Evolutionary conservation across 1,140 invertebrate genomes (phyloP).

Genomic region (Papilio xuthus): DNA sequence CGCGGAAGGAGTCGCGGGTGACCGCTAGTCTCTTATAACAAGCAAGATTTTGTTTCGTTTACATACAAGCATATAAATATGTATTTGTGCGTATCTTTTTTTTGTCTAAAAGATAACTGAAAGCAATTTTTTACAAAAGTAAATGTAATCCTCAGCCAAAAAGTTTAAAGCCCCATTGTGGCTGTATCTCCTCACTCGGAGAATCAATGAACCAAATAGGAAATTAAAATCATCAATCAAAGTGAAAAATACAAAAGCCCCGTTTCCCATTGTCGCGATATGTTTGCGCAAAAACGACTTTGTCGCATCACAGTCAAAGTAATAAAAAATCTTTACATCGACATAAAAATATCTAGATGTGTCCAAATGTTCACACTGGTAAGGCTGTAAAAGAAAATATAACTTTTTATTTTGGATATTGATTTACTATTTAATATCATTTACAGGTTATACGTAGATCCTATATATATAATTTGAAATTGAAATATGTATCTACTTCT

Average conservation of each 20-base stretch:
- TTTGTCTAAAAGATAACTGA: not conserved
- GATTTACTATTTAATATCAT: no score
- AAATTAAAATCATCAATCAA: conserved; percentile 82
- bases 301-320: conserved; percentile 80
- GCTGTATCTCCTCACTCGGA: conserved; percentile 45
- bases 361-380: not conserved
- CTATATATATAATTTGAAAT: no score
- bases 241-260: conserved; percentile 78
- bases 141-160: conserved; percentile 25
- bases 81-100: no score
- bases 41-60: no score
- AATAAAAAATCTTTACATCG: conserved; percentile 71
- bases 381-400: not conserved
- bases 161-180: conserved; percentile 30
- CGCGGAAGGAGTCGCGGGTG: no score
- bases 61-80: no score
- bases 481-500: no score
- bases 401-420: not conserved
- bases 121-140: conserved; percentile 8
- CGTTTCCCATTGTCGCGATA: conserved; percentile 79
- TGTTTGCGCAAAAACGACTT: conserved; percentile 81
- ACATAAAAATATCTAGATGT: conserved; percentile 54
- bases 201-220: conserved; percentile 74
- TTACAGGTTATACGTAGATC: no score
- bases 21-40: no score